Conservation (phyloP, 2,888 invertebrate genomes). For the Tipula confusa region DNA sequence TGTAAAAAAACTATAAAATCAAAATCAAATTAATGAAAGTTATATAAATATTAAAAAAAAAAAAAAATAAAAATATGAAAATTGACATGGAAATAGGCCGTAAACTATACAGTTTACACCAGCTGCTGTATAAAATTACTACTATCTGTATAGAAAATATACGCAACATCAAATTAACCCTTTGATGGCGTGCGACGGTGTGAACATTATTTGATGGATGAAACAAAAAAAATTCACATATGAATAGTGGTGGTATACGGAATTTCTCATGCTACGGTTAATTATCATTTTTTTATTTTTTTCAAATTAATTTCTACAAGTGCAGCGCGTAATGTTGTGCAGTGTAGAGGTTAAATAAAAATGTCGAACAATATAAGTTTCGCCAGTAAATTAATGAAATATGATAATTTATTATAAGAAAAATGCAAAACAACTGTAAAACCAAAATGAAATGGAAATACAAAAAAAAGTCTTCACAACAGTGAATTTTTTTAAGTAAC, state of each 20-base stretch:
- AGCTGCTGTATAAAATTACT: neutral
- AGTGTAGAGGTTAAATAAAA: neutral
- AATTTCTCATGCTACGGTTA: neutral
- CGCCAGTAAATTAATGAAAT: neutral
- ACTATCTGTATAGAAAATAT: neutral
- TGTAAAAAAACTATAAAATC: too few species aligned
- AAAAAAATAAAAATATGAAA: neutral
- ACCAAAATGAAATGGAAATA: neutral
- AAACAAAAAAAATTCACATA: neutral
- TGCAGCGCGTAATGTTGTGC: neutral
- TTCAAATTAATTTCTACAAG: too few species aligned
- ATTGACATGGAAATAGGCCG: neutral
- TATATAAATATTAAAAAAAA: too few species aligned
- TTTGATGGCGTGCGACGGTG: neutral
- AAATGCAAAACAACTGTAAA: constrained; percentile 4
- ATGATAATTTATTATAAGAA: neutral
- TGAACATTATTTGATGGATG: neutral
- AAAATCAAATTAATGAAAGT: neutral
- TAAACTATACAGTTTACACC: neutral
- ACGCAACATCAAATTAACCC: neutral
- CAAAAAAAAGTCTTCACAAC: neutral
- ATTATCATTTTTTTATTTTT: too few species aligned
- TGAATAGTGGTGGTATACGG: neutral
- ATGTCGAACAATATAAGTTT: neutral
- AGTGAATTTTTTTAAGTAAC: constrained; percentile 20